phyloP scores from a whole-genome alignment of 2,113 vertebrate genomes.

The Aegithalos caudatus region DNA sequence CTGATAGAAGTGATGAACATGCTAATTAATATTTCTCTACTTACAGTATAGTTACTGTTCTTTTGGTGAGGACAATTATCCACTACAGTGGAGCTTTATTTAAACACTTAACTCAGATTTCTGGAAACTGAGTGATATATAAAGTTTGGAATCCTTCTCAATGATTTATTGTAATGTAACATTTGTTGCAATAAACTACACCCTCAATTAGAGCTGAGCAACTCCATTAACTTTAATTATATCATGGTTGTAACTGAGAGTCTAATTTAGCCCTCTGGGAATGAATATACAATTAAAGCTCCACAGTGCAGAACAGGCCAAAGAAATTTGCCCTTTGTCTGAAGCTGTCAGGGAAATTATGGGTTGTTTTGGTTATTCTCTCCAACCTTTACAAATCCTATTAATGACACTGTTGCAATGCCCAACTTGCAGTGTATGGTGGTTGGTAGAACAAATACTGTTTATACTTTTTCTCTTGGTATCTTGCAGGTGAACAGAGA shows the following conservation, averaged over 20 bases:
- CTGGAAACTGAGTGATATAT: neutral
- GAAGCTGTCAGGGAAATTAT: conserved; percentile 10
- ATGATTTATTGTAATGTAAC: neutral
- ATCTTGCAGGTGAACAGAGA: neutral
- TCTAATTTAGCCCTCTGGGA: conserved; percentile 10
- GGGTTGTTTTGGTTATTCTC: neutral
- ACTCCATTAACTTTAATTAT: conserved; percentile 50
- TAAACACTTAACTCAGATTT: neutral
- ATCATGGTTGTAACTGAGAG: neutral
- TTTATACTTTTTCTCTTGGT: neutral
- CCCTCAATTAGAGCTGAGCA: conserved; percentile 14
- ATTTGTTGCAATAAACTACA: neutral
- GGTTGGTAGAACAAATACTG: neutral
- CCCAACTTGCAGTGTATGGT: neutral
- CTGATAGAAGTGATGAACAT: neutral
- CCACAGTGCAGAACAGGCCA: neutral
- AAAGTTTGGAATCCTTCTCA: neutral
- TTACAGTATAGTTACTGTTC: neutral
- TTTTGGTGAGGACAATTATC: neutral
- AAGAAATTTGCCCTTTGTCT: conserved; percentile 35
- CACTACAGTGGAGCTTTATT: neutral
- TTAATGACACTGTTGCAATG: neutral
- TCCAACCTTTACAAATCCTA: conserved; percentile 2
- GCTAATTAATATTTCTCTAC: neutral
- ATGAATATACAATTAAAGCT: conserved; percentile 1